Conservation (phyloP, 2,113 vertebrate species). For the Ivindomyrus marchei region DNA sequence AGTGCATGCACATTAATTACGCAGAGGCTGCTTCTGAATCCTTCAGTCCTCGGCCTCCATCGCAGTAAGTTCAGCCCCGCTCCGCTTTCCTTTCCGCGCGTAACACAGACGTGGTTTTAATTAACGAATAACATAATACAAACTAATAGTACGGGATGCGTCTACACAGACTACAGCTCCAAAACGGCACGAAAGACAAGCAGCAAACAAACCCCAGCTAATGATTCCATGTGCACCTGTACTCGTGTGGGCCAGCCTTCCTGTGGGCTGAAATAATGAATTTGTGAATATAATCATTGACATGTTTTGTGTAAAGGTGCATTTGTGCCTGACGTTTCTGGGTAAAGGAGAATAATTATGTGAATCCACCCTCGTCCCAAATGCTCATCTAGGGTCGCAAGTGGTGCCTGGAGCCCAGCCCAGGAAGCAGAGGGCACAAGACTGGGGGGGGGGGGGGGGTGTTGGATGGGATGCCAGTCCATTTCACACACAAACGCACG, state of each 20-base stretch:
- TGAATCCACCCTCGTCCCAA: not conserved
- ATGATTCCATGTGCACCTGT: not conserved
- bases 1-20: conserved; percentile 39
- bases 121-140: not conserved
- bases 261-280: not conserved
- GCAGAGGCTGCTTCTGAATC: conserved; percentile 24
- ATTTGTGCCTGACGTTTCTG: not conserved
- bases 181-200: not conserved
- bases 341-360: not conserved
- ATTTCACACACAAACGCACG: not conserved
- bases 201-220: not conserved
- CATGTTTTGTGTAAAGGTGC: not conserved
- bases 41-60: not conserved
- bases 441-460: not conserved
- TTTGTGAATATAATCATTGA: not conserved
- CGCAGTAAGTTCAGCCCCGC: not conserved
- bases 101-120: not conserved
- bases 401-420: not conserved
- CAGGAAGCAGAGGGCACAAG: not conserved
- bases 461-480: not conserved
- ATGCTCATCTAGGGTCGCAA: not conserved
- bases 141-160: not conserved
- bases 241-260: not conserved
- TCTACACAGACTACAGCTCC: not conserved
- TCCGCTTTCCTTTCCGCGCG: not conserved